Evolutionary conservation across 35 echinoderm and acorn worm genomes (phyloP).

Genomic region (Ophiothrix spiculata): DNA sequence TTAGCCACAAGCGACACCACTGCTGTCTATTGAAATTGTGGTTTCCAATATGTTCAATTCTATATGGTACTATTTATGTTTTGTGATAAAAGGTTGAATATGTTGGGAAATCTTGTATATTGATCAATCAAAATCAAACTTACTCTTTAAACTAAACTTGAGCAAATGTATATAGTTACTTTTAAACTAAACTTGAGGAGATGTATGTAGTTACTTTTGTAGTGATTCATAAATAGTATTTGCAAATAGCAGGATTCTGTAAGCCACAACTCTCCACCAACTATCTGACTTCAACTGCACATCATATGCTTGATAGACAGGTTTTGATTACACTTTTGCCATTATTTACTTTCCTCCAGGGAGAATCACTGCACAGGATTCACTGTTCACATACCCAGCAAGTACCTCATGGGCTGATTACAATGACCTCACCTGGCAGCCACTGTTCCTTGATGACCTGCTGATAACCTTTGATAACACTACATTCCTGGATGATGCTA

Average conservation of each 20-base stretch:
- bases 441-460: slow-evolving; percentile 58
- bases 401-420: slow-evolving; percentile 19
- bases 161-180: not conserved
- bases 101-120: not conserved
- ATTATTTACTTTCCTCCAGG: slow-evolving; percentile 7
- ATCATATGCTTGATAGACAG: not conserved
- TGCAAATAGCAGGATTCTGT: not conserved
- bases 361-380: slow-evolving; percentile 33
- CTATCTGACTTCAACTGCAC: too few species aligned
- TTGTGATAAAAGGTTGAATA: not conserved
- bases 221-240: not conserved
- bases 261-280: too few species aligned
- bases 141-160: not conserved
- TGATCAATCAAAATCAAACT: not conserved
- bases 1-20: too few species aligned
- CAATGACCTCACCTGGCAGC: slow-evolving; percentile 45
- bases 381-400: slow-evolving; percentile 39
- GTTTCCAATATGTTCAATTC: too few species aligned
- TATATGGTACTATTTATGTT: not conserved
- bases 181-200: not conserved
- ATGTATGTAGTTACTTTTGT: not conserved
- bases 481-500: not conserved
- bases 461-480: not conserved
- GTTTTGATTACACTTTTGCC: not conserved
- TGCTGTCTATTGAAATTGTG: too few species aligned